These are phyloP conservation scores for Coremacera marginata DNA, from an alignment of 2,888 invertebrate genomes.

Conservation along the genomic window DNA sequence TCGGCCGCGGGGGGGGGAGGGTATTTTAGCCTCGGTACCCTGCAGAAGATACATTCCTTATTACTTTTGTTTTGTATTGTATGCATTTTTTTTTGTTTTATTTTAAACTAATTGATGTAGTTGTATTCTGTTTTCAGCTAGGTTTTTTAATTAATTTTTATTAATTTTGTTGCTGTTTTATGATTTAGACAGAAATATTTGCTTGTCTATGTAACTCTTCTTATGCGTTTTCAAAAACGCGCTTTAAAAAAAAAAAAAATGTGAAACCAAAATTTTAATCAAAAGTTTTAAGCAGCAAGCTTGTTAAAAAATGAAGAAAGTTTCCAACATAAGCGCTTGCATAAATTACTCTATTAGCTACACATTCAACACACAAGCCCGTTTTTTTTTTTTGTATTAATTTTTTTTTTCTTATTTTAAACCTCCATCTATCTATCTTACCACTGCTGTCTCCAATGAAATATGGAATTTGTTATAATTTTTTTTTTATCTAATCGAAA, in stretches of 20 bases:
- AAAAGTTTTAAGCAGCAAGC: constrained; percentile 62
- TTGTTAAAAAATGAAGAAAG: constrained; percentile 42
- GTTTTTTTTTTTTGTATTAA: neutral
- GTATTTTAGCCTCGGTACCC: no score
- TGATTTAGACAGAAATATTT: no score
- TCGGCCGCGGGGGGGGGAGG: no score
- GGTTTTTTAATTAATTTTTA: no score
- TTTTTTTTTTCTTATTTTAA: neutral
- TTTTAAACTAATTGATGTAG: no score
- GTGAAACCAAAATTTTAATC: constrained; percentile 61
- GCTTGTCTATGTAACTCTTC: neutral
- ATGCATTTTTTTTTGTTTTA: no score
- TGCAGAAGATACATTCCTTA: no score
- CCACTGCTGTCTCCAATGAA: constrained; percentile 11
- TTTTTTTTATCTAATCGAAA: neutral
- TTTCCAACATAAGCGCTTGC: neutral
- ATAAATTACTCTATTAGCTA: constrained; percentile 3
- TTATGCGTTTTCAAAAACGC: neutral
- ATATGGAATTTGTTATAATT: constrained; percentile 25
- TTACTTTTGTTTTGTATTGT: no score
- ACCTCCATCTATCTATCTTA: no score
- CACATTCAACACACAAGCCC: neutral
- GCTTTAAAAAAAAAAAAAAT: neutral
- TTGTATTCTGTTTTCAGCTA: no score
- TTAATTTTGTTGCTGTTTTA: no score